Base-by-base conservation (phyloP, 2,888 invertebrate genomes). In the Epinotia ramella region DNA sequence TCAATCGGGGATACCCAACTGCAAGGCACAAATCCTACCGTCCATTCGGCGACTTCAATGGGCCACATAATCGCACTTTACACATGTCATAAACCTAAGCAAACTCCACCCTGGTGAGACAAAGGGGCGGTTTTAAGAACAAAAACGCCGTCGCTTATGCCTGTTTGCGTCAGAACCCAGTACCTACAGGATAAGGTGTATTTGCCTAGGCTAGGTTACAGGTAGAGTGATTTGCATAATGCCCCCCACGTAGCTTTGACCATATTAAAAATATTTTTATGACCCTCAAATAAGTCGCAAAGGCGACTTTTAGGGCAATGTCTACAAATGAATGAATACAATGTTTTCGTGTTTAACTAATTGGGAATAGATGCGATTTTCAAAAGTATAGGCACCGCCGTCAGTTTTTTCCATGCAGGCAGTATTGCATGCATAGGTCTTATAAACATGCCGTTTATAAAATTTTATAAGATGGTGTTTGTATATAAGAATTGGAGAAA, bases 221-320 rank as follows among this genome's bases (percentile, higher is more conserved):
- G 94, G 94, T 94, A 94, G 86, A 86, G 77, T 85, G 82, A 94
- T 94, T 94, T 94, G 93, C 94, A 94, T 94, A 93, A 87, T 90
- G 90, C 94, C 94, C 83, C 94, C 92, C 94, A 94, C 90, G 89
- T 82, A 93, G 84, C 83, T 87, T 88, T 84, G 83, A 77, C 81
- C 79, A 78, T 82, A 79, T 81, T 78, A 79, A 81, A 84, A 83
- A 82, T 82, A 82, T 84, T 84, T 82, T 84, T 83, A 81, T 78
- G 79, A 77, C 75, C 53, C 64, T 75, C 79, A 79, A 80, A 81
- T 80, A 79, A 73, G 79, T 67, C 59, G 73, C 69, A 69, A 57
- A 63, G 49, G 65, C 56, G 24, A 65, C 65, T 70, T 69, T 69
- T 63, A 69, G 65, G 75, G 65, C 49, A 70, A 60, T 49, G 65